These are phyloP conservation scores for Thaleichthys pacificus DNA, from an alignment of 2,797 vertebrate genomes.

Conservation along the genomic window DNA sequence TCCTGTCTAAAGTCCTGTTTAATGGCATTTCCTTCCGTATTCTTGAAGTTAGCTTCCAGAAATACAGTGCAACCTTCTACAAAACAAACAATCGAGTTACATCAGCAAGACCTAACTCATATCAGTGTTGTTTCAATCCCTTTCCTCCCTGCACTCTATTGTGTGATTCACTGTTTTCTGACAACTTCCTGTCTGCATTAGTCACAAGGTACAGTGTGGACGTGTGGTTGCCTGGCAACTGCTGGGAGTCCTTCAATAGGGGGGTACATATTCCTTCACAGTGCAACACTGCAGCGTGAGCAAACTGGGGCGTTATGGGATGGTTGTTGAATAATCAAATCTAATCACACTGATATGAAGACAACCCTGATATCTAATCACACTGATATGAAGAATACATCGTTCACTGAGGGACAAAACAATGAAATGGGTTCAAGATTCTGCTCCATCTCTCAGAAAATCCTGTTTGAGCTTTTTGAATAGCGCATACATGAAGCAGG, in stretches of 20 bases:
- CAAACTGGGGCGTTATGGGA: neutral
- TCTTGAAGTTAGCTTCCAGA: neutral
- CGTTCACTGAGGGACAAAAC: neutral
- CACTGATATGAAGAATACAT: slow-evolving; percentile 1
- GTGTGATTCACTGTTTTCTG: slow-evolving; percentile 17
- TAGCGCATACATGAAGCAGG: neutral
- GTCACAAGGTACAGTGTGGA: slow-evolving; percentile 35
- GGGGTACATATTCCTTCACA: slow-evolving; percentile 7
- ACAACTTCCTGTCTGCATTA: slow-evolving; percentile 27
- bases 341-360: slow-evolving; percentile 1
- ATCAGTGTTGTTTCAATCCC: neutral
- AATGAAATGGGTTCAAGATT: neutral
- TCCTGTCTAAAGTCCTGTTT: too few relatives aligned
- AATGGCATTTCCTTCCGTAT: neutral
- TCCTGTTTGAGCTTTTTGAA: neutral
- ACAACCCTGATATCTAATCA: neutral
- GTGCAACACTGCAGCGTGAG: neutral
- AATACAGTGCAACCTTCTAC: too few relatives aligned
- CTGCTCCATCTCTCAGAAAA: neutral
- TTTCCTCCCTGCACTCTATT: neutral
- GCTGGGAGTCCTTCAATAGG: slow-evolving; percentile 25
- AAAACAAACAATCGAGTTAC: neutral
- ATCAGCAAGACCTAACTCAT: neutral
- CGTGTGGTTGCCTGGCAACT: slow-evolving; percentile 64
- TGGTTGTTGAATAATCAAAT: neutral